A percentile compares a stretch with the other conserved stretches of the same genome.
These are phyloP conservation scores for Neotoxoptera formosana DNA, from an alignment of 1,140 invertebrate species.

Conservation along the genomic window DNA sequence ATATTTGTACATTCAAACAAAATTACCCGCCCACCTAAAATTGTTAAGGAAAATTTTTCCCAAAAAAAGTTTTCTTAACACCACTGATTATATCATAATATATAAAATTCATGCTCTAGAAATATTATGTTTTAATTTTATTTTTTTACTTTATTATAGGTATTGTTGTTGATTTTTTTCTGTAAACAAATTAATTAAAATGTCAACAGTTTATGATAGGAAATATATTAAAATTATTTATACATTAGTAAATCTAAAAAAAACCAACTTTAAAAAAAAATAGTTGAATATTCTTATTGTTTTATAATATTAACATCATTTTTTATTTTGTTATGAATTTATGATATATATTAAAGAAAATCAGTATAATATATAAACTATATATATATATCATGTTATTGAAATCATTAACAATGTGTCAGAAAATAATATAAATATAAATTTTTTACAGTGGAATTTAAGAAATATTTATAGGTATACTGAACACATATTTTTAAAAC, in stretches of 20 bases:
- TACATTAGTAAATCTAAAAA: constrained; percentile 72
- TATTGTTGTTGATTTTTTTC: background rate
- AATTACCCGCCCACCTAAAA: too few species aligned
- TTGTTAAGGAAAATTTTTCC: too few species aligned
- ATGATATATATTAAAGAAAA: too few species aligned
- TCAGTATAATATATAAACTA: background rate
- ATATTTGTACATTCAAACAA: too few species aligned
- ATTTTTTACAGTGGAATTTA: constrained; percentile 59
- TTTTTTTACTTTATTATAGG: too few species aligned
- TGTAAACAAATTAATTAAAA: background rate
- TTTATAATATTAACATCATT: background rate
- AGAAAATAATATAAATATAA: constrained; percentile 71
- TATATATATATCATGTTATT: constrained; percentile 75
- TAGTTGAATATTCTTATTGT: background rate
- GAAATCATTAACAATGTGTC: constrained; percentile 78
- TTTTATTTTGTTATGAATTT: too few species aligned
- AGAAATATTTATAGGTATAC: background rate
- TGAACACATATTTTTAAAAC: background rate
- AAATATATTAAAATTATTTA: constrained; percentile 90
- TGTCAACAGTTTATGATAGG: constrained; percentile 68
- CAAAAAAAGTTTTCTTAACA: too few species aligned
- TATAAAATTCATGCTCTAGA: too few species aligned
- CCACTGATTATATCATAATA: too few species aligned
- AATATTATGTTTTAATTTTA: too few species aligned
- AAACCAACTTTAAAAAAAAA: constrained; percentile 37